A percentile compares a stretch with the other conserved stretches of the same genome.
These are phyloP conservation scores for Pycnomerus fuliginosus DNA, from an alignment of 2,888 invertebrate genomes.

Conservation along the genomic window DNA sequence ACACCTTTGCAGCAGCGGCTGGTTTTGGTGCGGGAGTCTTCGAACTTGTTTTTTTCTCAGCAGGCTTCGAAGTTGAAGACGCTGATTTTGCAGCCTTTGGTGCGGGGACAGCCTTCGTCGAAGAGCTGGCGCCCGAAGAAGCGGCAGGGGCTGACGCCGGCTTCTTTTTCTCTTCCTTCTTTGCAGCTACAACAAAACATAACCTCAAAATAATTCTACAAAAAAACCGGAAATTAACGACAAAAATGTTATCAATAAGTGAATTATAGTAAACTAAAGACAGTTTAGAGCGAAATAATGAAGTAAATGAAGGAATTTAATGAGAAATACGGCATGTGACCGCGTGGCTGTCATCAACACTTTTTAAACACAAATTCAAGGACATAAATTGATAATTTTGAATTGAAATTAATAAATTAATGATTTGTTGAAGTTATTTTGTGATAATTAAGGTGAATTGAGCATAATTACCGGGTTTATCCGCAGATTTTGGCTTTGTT, in stretches of 20 bases:
- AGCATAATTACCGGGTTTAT: slow-evolving; percentile 73
- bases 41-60: slow-evolving; percentile 47
- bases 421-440: background rate
- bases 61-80: slow-evolving; percentile 53
- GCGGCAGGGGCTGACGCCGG: slow-evolving; percentile 49
- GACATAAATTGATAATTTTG: no score
- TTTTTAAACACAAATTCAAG: no score
- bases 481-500: slow-evolving; percentile 75
- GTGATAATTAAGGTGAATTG: background rate
- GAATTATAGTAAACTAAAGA: no score
- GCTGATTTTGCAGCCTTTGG: slow-evolving; percentile 49
- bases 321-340: no score
- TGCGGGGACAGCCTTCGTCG: slow-evolving; percentile 44
- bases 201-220: slow-evolving; percentile 18
- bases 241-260: no score
- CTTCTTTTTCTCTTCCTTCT: slow-evolving; percentile 59
- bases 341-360: no score
- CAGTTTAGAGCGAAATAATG: no score
- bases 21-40: slow-evolving; percentile 40
- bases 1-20: slow-evolving; percentile 26
- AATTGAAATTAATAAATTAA: background rate
- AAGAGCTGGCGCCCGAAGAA: slow-evolving; percentile 48
- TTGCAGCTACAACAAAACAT: slow-evolving; percentile 40
- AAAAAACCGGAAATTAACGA: no score
- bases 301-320: no score